Base-by-base conservation (phyloP, 2,113 vertebrate genomes). In the Anhinga anhinga region DNA sequence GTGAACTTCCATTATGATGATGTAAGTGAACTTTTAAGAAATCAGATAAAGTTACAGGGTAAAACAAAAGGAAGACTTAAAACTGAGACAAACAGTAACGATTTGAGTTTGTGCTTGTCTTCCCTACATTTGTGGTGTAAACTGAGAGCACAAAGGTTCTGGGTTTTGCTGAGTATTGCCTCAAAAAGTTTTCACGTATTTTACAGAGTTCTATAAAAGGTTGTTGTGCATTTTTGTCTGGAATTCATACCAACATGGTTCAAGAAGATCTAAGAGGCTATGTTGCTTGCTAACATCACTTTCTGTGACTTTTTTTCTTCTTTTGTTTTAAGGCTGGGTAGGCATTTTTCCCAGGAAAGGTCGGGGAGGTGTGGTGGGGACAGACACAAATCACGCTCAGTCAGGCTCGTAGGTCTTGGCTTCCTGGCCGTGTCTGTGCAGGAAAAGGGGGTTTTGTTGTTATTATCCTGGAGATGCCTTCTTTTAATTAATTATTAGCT, bases 1-100 rank as follows among this genome's bases (percentile, higher is more conserved):
- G 99, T 99, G 85, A 97, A 98, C 56, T 99, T 99, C 97, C 98
- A 98, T 1, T 99, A 99, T 62, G 99, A 99, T 87, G 99, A 99
- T 29, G 99, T 99, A 98, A 99, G 99, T 98, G 23, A 95, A 90
- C 49, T 82, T 87, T 44, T 15, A 85, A 82, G 11, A 19, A 32
- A 47, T 66, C 23, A 20, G 5, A 66, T 91, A 70, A 72, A 87
- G 23, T 82, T 82, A 30, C 8, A 65, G 15, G 22, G 21, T 53
- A 85, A 76, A 93, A 85, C 18, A 72, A 11, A 71, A 59, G 47
- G 40, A 67, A 91, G 85, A 47, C 11, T 50, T 67, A 34, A 71
- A 88, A 55, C 11, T 70, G 58, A 79, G 40, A 65, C 6, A 77
- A 47, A 27, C 52, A 65, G 21, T 34, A 61, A n/a, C 36, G 5